phyloP scores from a whole-genome alignment of 2,113 vertebrate genomes.

The Ochotona princeps region DNA sequence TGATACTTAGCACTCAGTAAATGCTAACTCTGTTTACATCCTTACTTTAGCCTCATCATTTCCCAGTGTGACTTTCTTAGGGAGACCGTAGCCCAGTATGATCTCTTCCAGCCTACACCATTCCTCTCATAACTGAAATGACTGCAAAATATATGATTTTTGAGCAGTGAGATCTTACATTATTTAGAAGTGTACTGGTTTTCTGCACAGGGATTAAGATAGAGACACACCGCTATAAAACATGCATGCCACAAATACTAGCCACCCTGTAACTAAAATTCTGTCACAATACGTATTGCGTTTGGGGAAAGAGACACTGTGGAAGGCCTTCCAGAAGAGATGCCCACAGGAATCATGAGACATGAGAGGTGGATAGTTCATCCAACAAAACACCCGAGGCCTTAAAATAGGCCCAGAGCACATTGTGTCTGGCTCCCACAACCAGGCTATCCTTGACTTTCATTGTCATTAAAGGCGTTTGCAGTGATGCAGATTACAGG shows the following conservation, averaged over 20 bases:
- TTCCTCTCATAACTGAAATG: neutral
- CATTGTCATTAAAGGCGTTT: neutral
- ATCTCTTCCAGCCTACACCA: neutral
- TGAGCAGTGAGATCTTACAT: neutral
- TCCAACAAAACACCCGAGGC: neutral
- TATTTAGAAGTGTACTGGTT: neutral
- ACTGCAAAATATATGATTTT: neutral
- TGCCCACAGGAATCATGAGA: conserved; percentile 27
- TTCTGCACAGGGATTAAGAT: neutral
- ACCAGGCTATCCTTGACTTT: neutral
- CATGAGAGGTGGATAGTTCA: conserved; percentile 66
- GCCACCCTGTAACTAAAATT: neutral
- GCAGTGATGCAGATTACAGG: neutral
- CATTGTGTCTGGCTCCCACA: neutral
- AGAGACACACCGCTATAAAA: neutral
- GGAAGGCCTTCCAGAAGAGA: conserved; percentile 9
- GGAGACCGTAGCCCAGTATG: neutral
- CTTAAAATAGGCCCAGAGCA: neutral
- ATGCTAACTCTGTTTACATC: neutral
- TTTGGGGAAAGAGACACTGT: neutral
- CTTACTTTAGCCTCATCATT: neutral
- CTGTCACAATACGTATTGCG: neutral
- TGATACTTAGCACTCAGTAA: neutral
- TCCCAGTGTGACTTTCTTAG: neutral
- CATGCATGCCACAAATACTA: neutral